Evolutionary conservation across 2,888 invertebrate species (phyloP), one percentile per base, ranked within the genome.

Genomic region (Camptogramma bilineatum): DNA sequence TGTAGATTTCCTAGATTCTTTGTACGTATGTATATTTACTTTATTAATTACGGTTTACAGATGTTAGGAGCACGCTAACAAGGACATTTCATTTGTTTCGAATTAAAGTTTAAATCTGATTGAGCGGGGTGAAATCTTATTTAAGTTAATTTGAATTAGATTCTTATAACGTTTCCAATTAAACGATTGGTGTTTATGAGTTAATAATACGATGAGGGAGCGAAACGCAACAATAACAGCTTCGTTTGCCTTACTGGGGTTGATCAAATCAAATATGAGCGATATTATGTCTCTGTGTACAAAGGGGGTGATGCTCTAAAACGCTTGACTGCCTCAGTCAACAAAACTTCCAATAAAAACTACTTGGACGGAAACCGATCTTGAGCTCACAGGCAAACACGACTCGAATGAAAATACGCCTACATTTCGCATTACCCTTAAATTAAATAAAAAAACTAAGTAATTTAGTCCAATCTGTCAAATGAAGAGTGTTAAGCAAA

Each of bases 391-490:
- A 73, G 70, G 78, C 82, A 90, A 90, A 91, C 87, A 89, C 79
- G 76, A 74, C 77, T 79, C 77, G 75, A 76, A 81, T 79, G 67
- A 62, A 71, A 78, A 80, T 78, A 77, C 86, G 84, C 83, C 81
- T 80, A 78, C 79, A 78, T 81, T 84, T 84, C 79, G 78, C 81
- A 84, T 86, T 88, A 82, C 89, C 87, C 88, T 88, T 80, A 90
- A 90, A 91, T 91, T 90, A 90, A 91, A 91, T 88, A 91, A 90
- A 91, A 76, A 44, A 91, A 90, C 87, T 82, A 81, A 85, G 85
- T 90, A 86, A 91, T 89, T 88, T 88, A 88, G 89, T 84, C 81
- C 90, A 90, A 93, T 91, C 91, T 93, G 92, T 93, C 92, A 92
- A 91, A 91, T 88, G 90, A 88, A 91, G 88, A 93, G 92, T 91